These are phyloP conservation scores for Hippasteria phrygiana DNA, from an alignment of 53 echinoderm and acorn worm genomes.

Conservation along the genomic window DNA sequence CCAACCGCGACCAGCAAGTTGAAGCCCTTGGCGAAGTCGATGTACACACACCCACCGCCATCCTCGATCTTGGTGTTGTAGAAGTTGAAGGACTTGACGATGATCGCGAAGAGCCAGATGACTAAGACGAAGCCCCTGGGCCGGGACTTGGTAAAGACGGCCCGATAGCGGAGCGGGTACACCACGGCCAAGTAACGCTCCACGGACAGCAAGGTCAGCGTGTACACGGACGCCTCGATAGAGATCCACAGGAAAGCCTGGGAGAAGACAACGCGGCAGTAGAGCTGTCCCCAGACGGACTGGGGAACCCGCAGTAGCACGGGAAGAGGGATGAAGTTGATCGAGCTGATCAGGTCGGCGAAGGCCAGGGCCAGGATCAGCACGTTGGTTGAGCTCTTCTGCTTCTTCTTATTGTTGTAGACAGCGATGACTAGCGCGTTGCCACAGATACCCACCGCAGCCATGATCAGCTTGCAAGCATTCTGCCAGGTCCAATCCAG, in stretches of 20 bases:
- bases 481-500: constrained; percentile 63
- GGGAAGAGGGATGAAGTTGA: constrained; percentile 59
- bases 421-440: constrained; percentile 75
- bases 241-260: constrained; percentile 59
- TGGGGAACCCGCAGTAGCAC: background rate
- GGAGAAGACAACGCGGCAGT: constrained; percentile 54
- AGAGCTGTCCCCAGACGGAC: constrained; percentile 48
- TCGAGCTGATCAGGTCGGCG: constrained; percentile 63
- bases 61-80: constrained; percentile 17
- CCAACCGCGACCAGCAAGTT: constrained; percentile 9
- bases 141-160: constrained; percentile 10
- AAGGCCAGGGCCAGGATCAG: constrained; percentile 42
- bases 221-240: constrained; percentile 65
- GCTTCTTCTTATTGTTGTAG: constrained; percentile 23
- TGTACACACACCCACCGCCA: background rate
- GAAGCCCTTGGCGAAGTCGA: constrained; percentile 26
- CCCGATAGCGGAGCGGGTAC: constrained; percentile 48
- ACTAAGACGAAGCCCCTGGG: constrained; percentile 23
- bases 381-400: constrained; percentile 22
- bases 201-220: constrained; percentile 44
- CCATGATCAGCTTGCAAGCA: constrained; percentile 54
- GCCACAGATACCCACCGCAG: constrained; percentile 69
- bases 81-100: constrained; percentile 56
- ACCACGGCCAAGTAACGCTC: constrained; percentile 60
- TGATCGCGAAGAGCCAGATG: constrained; percentile 51